These are phyloP conservation scores for Drosophila arizonae DNA, from an alignment of 1,140 invertebrate genomes.

Conservation along the genomic window DNA sequence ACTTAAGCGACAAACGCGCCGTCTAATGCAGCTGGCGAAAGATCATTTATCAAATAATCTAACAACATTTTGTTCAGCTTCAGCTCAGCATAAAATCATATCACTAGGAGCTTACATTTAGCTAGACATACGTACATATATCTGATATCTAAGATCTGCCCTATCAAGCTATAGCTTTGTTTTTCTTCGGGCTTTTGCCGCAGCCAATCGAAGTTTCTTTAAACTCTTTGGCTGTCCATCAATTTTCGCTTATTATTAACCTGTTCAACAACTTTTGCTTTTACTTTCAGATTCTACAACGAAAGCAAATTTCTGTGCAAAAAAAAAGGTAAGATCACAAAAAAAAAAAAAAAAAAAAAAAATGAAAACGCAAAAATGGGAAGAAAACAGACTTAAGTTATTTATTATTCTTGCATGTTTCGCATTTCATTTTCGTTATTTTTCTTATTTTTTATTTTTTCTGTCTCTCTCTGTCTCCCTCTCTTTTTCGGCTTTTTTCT, in stretches of 20 bases:
- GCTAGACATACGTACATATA: not conserved
- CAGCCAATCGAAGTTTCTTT: conserved; percentile 1
- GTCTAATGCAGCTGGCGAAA: not conserved
- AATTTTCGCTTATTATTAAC: conserved; percentile 17
- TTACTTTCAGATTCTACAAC: conserved; percentile 64
- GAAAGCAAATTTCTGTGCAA: conserved; percentile 54
- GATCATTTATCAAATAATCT: conserved; percentile 11
- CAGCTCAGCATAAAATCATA: no score
- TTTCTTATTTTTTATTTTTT: not conserved
- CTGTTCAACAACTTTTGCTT: conserved; percentile 39
- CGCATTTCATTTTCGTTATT: conserved; percentile 31
- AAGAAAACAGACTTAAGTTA: conserved; percentile 16
- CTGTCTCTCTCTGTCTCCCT: conserved; percentile 9
- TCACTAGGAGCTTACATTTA: no score
- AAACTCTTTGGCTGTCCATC: conserved; percentile 5
- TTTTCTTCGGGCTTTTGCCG: not conserved
- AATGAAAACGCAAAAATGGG: conserved; percentile 8
- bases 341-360: conserved; percentile 1
- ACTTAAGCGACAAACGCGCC: conserved; percentile 51
- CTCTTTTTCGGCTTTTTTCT: conserved; percentile 15
- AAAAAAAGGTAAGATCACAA: conserved; percentile 38
- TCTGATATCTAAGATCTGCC: not conserved
- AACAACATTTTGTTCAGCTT: no score
- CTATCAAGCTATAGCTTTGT: not conserved
- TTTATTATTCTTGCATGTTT: conserved; percentile 33